Base-by-base conservation (phyloP, 2,888 invertebrate species). In the Polymixis flavicincta region DNA sequence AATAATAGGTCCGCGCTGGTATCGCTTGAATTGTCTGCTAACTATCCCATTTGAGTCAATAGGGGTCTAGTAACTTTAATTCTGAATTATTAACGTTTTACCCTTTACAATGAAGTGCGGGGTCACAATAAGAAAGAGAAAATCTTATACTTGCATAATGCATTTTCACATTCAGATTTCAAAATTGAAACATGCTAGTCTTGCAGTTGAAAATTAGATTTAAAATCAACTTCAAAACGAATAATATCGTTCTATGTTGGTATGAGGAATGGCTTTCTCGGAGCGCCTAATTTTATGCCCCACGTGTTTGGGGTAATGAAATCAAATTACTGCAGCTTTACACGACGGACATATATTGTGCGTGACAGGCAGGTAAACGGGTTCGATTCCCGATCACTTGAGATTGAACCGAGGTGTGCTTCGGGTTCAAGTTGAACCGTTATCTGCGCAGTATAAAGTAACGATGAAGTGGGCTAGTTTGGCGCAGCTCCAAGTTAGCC, bases 351-450 rank as follows among this genome's bases (percentile, higher is more conserved):
- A 60, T 80, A 66, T 65, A n/a, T 83, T 74, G 85, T 80, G 71
- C 69, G 37, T 74, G 76, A 66, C 82, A 65, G 78, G 14, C 65
- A 80, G 85, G 85, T 81, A 71, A 71, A 66, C 85, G 61, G 59
- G 71, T 72, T 82, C 61, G 65, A 81, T 52, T 76, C 76, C 54
- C 65, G 54, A 57, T 14, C 82, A 71, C 71, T 82, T 70, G 71
- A 85, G 66, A 48, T 54, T 76, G 68, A 55, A 28, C 57, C 52
- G 77, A 82, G 85, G 60, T 59, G 69, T 67, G 66, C 64, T 64
- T 28, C 68, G 66, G 54, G 67, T 68, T 70, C 73, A 48, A 72
- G 76, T 72, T 63, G 71, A 66, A 28, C 60, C 54, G 55, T 50
- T 71, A 69, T 55, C 55, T 52, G 42, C 64, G 28, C 69, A 59